phyloP scores from a whole-genome alignment of 2,888 invertebrate species.

The Cantharis nigra region DNA sequence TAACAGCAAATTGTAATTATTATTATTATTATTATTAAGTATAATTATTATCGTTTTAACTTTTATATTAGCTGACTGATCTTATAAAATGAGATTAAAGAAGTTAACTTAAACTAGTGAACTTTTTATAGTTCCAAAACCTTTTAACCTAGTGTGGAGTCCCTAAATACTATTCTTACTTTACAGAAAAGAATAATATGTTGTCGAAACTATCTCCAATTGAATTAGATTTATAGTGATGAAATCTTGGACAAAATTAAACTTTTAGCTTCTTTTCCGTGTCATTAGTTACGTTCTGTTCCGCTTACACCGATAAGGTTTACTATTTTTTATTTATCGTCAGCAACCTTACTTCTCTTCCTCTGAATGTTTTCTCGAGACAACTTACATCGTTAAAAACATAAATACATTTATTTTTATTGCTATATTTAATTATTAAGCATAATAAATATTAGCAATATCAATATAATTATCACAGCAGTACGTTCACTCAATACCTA shows the following conservation, averaged over 20 bases:
- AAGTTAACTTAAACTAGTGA: slow-evolving; percentile 21
- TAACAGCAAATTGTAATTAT: not conserved
- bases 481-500: too few species aligned
- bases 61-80: not conserved
- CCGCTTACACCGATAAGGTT: slow-evolving; percentile 28
- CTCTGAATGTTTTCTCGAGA: not conserved
- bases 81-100: not conserved
- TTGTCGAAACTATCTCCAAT: slow-evolving; percentile 48
- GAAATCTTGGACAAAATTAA: slow-evolving; percentile 55
- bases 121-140: slow-evolving; percentile 29
- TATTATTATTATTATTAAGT: not conserved
- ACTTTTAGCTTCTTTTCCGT: slow-evolving; percentile 48
- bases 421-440: not conserved
- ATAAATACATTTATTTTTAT: slow-evolving; percentile 16
- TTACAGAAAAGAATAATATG: slow-evolving; percentile 42
- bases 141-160: slow-evolving; percentile 24
- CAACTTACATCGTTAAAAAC: slow-evolving; percentile 18
- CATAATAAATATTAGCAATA: not conserved
- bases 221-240: slow-evolving; percentile 54
- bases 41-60: not conserved
- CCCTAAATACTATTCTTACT: slow-evolving; percentile 28
- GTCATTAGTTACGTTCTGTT: slow-evolving; percentile 36
- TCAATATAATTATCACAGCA: too few species aligned
- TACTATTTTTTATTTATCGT: slow-evolving; percentile 31
- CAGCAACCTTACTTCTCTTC: slow-evolving; percentile 22